Evolutionary conservation across 2,888 invertebrate species (phyloP), one percentile per base, ranked within the genome.

Genomic region (Anticlea derivata): DNA sequence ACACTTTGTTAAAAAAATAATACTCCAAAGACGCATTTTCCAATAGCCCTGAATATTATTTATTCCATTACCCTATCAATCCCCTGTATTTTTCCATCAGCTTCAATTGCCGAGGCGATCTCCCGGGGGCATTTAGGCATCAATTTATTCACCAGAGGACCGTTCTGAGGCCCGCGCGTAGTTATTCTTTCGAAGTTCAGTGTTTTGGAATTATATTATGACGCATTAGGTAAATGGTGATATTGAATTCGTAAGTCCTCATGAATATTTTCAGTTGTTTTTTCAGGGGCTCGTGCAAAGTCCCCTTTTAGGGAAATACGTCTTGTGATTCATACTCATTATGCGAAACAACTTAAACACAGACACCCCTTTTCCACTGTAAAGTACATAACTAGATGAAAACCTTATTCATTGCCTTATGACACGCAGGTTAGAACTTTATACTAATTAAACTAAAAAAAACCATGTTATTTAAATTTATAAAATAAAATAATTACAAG

Each of bases 51-150:
- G 44, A 48, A 51, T 44, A 55, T 8, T 27, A 8, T 23, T 39
- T 50, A 60, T 60, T 53, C 58, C 51, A 58, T 58, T 60, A 61
- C 50, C 47, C 38, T 38, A 43, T 44, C 43, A 24, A 50, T 45
- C 40, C 39, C 39, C 52, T 60, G 58, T 62, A 65, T 63, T 63
- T 65, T 61, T 65, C 59, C 57, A 58, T 61, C 58, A 50, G 40
- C 52, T 61, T 46, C 57, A 61, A 66, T 67, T 63, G 60, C 47
- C 52, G 43, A 48, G 47, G 50, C 47, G 50, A 63, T 57, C 58
- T 61, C 69, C 65, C 54, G 57, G 48, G 61, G 61, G 63, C 53
- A 58, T 68, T 68, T 61, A 56, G 55, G 54, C 54, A 62, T 60
- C 62, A 68, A 70, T 70, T 67, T 67, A 63, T 70, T 66, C 58